phyloP scores from a whole-genome alignment of 2,888 invertebrate genomes.

The Brenthis daphne region DNA sequence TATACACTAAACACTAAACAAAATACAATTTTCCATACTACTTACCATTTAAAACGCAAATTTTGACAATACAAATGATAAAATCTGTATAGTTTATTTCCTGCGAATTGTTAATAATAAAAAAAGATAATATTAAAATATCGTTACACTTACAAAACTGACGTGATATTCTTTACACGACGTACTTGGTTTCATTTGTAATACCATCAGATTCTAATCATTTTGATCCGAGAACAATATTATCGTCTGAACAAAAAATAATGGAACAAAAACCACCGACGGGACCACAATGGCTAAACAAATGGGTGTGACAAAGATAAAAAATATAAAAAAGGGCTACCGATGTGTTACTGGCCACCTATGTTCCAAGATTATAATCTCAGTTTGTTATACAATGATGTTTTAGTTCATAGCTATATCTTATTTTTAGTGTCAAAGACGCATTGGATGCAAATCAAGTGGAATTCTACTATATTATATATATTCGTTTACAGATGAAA shows the following conservation, averaged over 20 bases:
- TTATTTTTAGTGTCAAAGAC: neutral
- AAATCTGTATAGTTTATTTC: constrained; percentile 6
- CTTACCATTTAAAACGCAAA: too few species aligned
- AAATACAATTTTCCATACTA: too few species aligned
- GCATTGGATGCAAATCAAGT: constrained; percentile 9
- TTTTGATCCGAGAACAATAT: constrained; percentile 65
- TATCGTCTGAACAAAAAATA: constrained; percentile 61
- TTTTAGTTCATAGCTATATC: constrained; percentile 17
- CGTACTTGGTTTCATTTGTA: constrained; percentile 45
- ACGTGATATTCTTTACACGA: constrained; percentile 35
- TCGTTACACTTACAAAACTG: constrained; percentile 37
- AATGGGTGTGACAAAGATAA: constrained; percentile 52
- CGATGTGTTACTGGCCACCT: constrained; percentile 43
- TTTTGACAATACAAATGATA: neutral
- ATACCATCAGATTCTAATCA: constrained; percentile 60
- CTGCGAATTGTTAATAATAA: constrained; percentile 21
- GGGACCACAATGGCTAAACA: constrained; percentile 56
- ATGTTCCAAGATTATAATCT: constrained; percentile 40
- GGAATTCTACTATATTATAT: constrained; percentile 4
- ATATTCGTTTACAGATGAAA: constrained; percentile 2
- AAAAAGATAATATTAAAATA: constrained; percentile 35
- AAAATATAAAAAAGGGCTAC: constrained; percentile 44
- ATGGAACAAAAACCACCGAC: constrained; percentile 52
- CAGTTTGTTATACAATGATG: constrained; percentile 25
- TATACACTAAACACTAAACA: too few species aligned